Evolutionary conservation across 2,888 invertebrate species (phyloP), one percentile per base, ranked within the genome.

Genomic region (Antheraea yamamai): DNA sequence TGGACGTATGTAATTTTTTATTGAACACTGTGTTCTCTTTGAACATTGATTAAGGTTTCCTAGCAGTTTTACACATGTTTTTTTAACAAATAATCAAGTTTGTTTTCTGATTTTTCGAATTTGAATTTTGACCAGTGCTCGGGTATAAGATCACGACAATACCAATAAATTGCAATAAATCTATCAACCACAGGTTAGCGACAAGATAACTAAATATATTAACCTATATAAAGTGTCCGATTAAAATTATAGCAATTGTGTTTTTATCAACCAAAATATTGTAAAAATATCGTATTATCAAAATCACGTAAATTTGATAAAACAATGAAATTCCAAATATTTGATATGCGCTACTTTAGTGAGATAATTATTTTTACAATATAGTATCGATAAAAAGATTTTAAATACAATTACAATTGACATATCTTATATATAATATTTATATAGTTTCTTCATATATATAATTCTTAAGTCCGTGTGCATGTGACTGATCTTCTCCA

Each of bases 1-100:
- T 58, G 18, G 61, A 61, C 58, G 61, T 26, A 39, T 35, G 70
- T 70, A 70, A 70, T 70, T 70, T 70, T 68, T 70, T 70, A 70
- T 39, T 39, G 39, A 70, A 70, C 70, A 70, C 6, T 30, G 18
- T 68, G 30, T 39, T 39, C 70, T 20, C 39, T 39, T 70, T 70
- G 39, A 70, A 39, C 8, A 16, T 8, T 7, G 39, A 70, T 70
- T 70, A 12, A n/a, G 20, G 10, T 20, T 70, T 70, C 35, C 30
- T 30, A 68, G 35, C 47, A 47, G 47, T 7, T 47, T 10, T 35
- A 35, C 18, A 68, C 30, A 18, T 35, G 2, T 30, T 66, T 35
- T 35, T 39, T 39, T 39, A 39, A 39, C 10, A 35, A 70, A 66
- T 66, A 66, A 26, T 30, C 1, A 14, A 66, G 23, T 14, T 26